Evolutionary conservation across 1,140 invertebrate species (phyloP).

Genomic region (Calliopsis andreniformis): DNA sequence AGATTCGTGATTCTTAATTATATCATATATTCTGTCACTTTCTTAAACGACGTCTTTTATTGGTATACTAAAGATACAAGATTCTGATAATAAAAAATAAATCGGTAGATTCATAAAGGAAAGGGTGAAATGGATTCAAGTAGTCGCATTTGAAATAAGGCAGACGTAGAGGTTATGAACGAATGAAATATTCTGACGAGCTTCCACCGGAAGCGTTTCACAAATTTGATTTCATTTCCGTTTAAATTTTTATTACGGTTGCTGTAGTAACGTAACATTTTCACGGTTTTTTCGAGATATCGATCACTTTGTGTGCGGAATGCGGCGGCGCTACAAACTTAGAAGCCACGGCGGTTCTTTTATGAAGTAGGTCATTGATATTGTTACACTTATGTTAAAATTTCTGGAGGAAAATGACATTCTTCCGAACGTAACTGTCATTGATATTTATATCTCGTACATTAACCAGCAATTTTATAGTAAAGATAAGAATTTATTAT

Average conservation of each 20-base stretch:
- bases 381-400: slow-evolving; percentile 34
- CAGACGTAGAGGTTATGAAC: not conserved
- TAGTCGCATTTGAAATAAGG: slow-evolving; percentile 1
- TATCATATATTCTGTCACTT: no score
- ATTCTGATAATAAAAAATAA: no score
- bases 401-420: not conserved
- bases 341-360: slow-evolving; percentile 70
- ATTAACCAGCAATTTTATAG: not conserved
- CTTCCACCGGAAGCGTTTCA: no score
- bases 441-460: no score
- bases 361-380: slow-evolving; percentile 72
- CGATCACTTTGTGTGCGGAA: slow-evolving; percentile 67
- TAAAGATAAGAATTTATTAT: not conserved
- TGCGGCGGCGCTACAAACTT: slow-evolving; percentile 69
- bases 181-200: no score
- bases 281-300: slow-evolving; percentile 65
- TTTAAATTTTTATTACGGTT: slow-evolving; percentile 13
- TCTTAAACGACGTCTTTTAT: no score
- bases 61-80: no score
- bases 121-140: not conserved
- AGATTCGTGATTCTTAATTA: no score
- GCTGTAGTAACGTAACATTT: slow-evolving; percentile 53
- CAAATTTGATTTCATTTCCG: slow-evolving; percentile 9
- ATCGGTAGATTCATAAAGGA: no score
- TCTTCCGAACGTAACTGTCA: not conserved